Base-by-base conservation (phyloP, 2,113 vertebrate genomes). In the Buteo buteo region DNA sequence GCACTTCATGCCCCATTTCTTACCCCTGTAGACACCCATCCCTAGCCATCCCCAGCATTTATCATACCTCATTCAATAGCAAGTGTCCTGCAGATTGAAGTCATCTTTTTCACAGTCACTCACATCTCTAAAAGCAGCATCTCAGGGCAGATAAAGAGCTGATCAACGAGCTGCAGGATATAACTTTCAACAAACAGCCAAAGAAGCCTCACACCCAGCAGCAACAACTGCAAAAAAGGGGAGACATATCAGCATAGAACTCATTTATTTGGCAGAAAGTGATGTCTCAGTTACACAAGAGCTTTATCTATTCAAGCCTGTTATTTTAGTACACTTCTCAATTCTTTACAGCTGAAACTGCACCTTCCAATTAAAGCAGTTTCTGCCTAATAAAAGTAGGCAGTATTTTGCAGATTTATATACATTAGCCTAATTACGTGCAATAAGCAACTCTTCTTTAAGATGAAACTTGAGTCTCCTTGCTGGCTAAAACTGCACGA, bases 51-150 rank as follows among this genome's bases (percentile, higher is more conserved):
- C 17, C 38, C 47, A 13, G 49, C 22, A 40, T 36, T 38, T 26
- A 6, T 7, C 42, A 16, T 38, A 40, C 18, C 57, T 67, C 20
- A 1, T 15, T 31, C 29, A 8, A 2, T 0, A 49, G 20, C 0
- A 3, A 72, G 9, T 4, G 7, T 4, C 28, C 57, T 64, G 67
- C 31, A 69, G 25, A n/a, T 7, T 7, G 1, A 65, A 49, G 21
- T 8, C 20, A 24, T 3, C 57, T 6, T 55, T 36, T 16, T 28
- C 26, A 22, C n/a, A 7, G 25, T 19, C 40, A 3, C 54, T 82
- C 16, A 3, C 21, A 40, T 26, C 25, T 65, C 44, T 22, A 21
- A 49, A 70, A 58, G n/a, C 66, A 70, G 17, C 52, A 42, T 6
- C 49, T 45, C 59, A 14, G 34, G 11, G 17, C 0, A 25, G 36